Conservation (phyloP, 2,797 vertebrate genomes). For the Monodelphis domestica region DNA sequence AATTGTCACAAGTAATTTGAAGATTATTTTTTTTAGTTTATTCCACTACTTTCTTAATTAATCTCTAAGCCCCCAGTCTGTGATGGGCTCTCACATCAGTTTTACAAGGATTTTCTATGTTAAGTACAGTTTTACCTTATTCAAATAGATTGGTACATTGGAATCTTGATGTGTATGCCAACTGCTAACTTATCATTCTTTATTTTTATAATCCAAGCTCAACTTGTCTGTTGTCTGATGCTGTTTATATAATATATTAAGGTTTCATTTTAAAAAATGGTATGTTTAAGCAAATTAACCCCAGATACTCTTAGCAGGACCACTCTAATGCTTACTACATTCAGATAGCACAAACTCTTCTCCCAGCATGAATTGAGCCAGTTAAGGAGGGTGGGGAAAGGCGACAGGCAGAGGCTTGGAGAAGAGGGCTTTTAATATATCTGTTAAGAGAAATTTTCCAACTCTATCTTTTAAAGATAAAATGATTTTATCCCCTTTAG, state of each 20-base stretch:
- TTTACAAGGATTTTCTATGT: conserved; percentile 14
- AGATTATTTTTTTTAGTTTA: not conserved
- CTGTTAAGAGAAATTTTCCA: conserved; percentile 41
- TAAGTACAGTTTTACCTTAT: not conserved
- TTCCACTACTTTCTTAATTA: not conserved
- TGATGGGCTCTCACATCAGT: not conserved
- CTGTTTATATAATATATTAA: conserved; percentile 35
- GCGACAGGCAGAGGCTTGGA: not conserved
- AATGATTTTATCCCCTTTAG: not conserved
- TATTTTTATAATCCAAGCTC: conserved; percentile 22
- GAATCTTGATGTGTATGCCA: conserved; percentile 40
- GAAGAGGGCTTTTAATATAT: conserved; percentile 37
- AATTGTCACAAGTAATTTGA: not conserved
- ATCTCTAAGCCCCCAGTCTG: not conserved
- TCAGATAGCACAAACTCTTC: not conserved
- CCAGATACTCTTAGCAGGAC: conserved; percentile 7
- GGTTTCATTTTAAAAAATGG: conserved; percentile 25
- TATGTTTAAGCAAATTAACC: not conserved
- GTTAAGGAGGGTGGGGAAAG: not conserved
- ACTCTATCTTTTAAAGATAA: conserved; percentile 11
- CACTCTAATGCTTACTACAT: conserved; percentile 34
- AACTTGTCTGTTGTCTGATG: conserved; percentile 30
- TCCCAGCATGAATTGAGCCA: not conserved
- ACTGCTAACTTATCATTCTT: conserved; percentile 49
- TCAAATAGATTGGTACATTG: conserved; percentile 27